Conservation (phyloP, 2,113 vertebrate genomes). For the Podarcis cretensis region DNA sequence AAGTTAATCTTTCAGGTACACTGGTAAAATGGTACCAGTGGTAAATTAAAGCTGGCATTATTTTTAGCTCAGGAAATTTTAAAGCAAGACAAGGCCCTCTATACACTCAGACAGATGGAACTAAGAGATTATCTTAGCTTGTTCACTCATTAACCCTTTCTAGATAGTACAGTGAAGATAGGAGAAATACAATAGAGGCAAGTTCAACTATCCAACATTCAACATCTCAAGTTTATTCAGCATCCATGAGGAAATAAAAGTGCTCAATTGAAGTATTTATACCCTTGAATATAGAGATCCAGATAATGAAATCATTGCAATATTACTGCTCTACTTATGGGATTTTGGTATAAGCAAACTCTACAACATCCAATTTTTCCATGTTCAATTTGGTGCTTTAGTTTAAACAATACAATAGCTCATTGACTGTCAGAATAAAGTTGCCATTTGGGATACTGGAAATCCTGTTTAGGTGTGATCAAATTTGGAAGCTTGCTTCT, state of each 20-base stretch:
- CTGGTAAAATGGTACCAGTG: too few relatives aligned
- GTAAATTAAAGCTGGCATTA: not conserved
- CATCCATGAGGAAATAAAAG: not conserved
- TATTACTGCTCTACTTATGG: not conserved
- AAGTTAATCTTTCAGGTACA: not conserved
- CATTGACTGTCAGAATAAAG: not conserved
- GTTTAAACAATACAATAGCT: not conserved
- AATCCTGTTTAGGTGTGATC: not conserved
- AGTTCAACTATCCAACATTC: not conserved
- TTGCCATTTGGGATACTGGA: not conserved
- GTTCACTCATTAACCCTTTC: not conserved
- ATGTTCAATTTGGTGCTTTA: not conserved
- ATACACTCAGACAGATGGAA: not conserved
- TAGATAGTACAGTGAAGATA: not conserved
- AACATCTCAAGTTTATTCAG: not conserved
- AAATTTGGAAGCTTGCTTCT: not conserved
- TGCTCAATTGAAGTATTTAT: slow-evolving; percentile 26
- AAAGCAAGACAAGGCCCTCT: not conserved
- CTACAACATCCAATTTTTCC: not conserved
- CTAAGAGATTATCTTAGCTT: not conserved
- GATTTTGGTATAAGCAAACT: not conserved
- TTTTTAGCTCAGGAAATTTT: not conserved
- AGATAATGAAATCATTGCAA: not conserved
- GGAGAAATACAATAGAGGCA: not conserved
- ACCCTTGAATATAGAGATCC: not conserved